Evolutionary conservation across 2,113 vertebrate species (phyloP), one percentile per base, ranked within the genome.

Genomic region (Salminus brasiliensis): DNA sequence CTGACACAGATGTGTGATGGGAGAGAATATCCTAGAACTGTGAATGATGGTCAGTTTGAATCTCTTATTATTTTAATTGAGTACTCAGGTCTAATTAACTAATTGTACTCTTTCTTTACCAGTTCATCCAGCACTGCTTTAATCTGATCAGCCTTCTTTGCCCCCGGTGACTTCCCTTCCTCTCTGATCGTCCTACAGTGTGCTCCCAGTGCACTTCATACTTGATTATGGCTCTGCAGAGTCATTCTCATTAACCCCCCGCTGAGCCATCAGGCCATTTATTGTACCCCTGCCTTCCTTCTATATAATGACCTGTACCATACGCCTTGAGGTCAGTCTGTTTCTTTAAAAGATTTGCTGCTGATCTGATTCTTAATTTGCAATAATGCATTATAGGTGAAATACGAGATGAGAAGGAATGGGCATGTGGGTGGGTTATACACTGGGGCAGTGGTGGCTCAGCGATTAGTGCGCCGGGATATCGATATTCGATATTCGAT

Each of bases 281-380:
- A 67, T 8, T 67, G 3, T 18, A 11, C 65, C n/a, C 39, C 36
- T 23, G 29, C 65, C 34, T 32, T 23, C 21, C 39, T 69, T 18
- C 7, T 6, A 41, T 45, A n/a, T 52, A 78, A 69, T 78, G 75
- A 59, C 25, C 45, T 52, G 59, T 52, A 7, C 25, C 52, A 5
- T 36, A n/a, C 21, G 13, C 21, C 34, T 69, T 53, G 9, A 57
- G 34, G 47, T 53, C n/a, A 9, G 32, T 49, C 25, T 23, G 45
- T 30, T 70, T 23, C 13, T 12, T 68, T 34, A 41, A 68, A 25
- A 25, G 75, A 68, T 67, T 43, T 10, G 5, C 12, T n/a, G 36
- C 52, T 57, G 49, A 43, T 41, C 47, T 36, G 67, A 62, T 78
- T 71, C 71, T 62, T 60, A 60, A 62, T 71, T 78, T 62, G 29